These are phyloP conservation scores for Palaemon carinicauda DNA, from an alignment of 1,140 invertebrate genomes.

Conservation along the genomic window DNA sequence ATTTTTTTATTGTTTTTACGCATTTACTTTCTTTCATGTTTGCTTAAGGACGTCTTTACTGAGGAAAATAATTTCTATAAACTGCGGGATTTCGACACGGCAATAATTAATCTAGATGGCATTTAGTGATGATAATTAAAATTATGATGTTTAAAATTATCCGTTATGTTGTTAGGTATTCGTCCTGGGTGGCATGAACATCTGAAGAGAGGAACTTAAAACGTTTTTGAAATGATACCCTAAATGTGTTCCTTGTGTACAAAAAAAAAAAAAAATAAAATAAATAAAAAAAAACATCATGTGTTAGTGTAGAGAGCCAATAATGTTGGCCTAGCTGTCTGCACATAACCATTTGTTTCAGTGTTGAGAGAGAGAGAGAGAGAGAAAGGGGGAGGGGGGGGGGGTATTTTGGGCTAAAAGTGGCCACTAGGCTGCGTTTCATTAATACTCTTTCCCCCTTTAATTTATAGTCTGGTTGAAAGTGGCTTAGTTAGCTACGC, in stretches of 20 bases:
- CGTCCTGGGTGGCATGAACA: slow-evolving; percentile 12
- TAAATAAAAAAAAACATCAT: not conserved
- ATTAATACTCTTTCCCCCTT: not conserved
- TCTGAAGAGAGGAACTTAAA: not conserved
- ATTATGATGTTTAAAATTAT: too few relatives aligned
- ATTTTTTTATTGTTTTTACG: too few relatives aligned
- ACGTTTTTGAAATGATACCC: not conserved
- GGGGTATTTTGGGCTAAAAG: not conserved
- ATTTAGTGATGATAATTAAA: too few relatives aligned
- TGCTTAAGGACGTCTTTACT: too few relatives aligned
- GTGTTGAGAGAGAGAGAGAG: not conserved
- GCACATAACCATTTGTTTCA: not conserved
- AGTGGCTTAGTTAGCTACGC: not conserved
- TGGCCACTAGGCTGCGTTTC: not conserved
- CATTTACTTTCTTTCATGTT: too few relatives aligned
- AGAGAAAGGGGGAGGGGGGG: not conserved
- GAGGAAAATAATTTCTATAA: too few relatives aligned
- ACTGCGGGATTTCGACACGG: too few relatives aligned
- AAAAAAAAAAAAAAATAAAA: not conserved
- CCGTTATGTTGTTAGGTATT: too few relatives aligned
- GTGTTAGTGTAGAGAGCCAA: not conserved
- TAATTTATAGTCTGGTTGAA: not conserved
- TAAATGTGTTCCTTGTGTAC: not conserved
- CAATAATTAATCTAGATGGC: too few relatives aligned
- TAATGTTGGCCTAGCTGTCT: not conserved